phyloP scores from a whole-genome alignment of 2,888 invertebrate genomes.

The Crepidodera aurea region DNA sequence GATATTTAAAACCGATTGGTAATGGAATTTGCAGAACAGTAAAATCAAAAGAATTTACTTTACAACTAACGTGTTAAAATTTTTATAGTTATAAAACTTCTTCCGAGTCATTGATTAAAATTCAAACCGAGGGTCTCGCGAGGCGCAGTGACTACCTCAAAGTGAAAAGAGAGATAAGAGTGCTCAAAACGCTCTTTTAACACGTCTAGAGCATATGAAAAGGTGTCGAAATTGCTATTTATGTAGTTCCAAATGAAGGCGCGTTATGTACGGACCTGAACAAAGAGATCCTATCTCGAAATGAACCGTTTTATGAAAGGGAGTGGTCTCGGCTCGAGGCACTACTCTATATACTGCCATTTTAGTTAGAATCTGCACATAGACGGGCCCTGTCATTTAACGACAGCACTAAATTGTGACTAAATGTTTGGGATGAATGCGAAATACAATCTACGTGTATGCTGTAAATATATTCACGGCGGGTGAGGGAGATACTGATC shows the following conservation, averaged over 20 bases:
- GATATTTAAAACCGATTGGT: too few species aligned
- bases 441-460: conserved; percentile 36
- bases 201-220: conserved; percentile 46
- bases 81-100: too few species aligned
- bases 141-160: conserved; percentile 14
- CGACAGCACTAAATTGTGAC: conserved; percentile 25
- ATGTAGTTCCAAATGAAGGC: conserved; percentile 53
- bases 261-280: conserved; percentile 46
- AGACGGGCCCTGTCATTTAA: conserved; percentile 43
- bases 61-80: too few species aligned
- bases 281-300: conserved; percentile 52
- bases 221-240: conserved; percentile 56
- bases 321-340: conserved; percentile 37
- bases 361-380: conserved; percentile 44
- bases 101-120: conserved; percentile 15
- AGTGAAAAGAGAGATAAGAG: conserved; percentile 36
- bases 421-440: conserved; percentile 42
- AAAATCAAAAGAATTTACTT: too few species aligned
- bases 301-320: conserved; percentile 48
- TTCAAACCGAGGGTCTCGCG: conserved; percentile 4
- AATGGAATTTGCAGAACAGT: too few species aligned
- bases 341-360: conserved; percentile 12
- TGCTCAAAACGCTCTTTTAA: conserved; percentile 34
- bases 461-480: conserved; percentile 14
- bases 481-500: conserved; percentile 10